A percentile compares a stretch with the other conserved stretches of the same genome.
Evolutionary conservation across 2,888 invertebrate species (phyloP).

Genomic region (Epirrhoe tristata): DNA sequence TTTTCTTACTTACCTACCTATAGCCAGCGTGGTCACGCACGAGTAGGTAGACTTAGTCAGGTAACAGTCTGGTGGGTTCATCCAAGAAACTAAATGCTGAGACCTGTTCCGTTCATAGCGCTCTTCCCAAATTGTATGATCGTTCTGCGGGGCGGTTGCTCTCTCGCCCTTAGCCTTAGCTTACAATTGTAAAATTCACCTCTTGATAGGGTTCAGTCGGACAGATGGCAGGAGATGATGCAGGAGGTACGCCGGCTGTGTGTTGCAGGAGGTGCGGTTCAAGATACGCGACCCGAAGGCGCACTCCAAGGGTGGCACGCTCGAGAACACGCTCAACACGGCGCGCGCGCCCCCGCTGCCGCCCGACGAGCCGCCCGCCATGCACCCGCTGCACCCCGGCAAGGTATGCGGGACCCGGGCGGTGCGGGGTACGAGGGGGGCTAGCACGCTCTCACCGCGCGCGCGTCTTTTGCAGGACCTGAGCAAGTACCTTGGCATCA

Average conservation of each 20-base stretch:
- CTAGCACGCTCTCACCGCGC: background rate
- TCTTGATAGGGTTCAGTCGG: no score
- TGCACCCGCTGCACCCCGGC: slow-evolving; percentile 92
- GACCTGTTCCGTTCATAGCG: no score
- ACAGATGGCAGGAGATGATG: background rate
- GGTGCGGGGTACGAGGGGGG: background rate
- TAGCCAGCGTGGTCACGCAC: no score
- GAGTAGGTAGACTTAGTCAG: no score
- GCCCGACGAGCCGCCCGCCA: slow-evolving; percentile 85
- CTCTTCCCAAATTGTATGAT: no score
- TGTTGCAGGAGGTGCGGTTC: slow-evolving; percentile 93
- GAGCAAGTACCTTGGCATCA: slow-evolving; percentile 94
- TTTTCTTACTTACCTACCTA: no score
- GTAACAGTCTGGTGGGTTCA: no score
- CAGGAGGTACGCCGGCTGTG: background rate
- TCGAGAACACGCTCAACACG: slow-evolving; percentile 94
- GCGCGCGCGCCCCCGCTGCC: slow-evolving; percentile 75
- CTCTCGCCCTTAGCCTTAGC: no score
- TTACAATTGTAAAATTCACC: no score
- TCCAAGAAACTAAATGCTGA: no score
- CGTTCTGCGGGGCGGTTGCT: no score
- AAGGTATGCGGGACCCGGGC: slow-evolving; percentile 77
- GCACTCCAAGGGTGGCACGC: slow-evolving; percentile 94
- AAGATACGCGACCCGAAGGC: slow-evolving; percentile 96
- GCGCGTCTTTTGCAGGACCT: slow-evolving; percentile 85